phyloP scores from a whole-genome alignment of 2,113 vertebrate genomes.

The Illadopsis cleaveri region DNA sequence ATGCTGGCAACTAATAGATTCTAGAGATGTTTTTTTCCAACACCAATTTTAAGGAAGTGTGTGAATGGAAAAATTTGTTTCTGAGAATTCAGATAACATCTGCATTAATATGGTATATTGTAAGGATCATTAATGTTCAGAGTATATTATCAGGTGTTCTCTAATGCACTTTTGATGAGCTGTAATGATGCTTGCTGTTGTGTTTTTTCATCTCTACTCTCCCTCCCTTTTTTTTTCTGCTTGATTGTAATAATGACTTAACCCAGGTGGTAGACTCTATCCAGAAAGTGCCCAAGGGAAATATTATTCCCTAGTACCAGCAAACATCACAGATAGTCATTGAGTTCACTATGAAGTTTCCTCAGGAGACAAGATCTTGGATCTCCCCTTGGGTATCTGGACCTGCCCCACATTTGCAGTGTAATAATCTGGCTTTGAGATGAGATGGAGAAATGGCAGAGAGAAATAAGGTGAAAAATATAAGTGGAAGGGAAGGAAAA shows the following conservation, averaged over 20 bases:
- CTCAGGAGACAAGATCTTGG: constrained; percentile 38
- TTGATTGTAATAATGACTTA: constrained; percentile 72
- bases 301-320: constrained; percentile 73
- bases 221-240: constrained; percentile 12
- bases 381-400: constrained; percentile 45
- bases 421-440: background rate
- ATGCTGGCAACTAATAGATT: background rate
- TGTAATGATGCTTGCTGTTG: constrained; percentile 71
- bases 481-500: background rate
- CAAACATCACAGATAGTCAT: constrained; percentile 66
- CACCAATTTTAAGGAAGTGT: background rate
- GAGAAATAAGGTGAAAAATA: background rate
- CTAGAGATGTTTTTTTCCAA: background rate
- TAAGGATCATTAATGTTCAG: constrained; percentile 73
- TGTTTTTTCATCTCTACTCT: constrained; percentile 50
- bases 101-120: constrained; percentile 56
- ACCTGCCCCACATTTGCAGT: constrained; percentile 36
- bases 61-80: constrained; percentile 36
- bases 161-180: constrained; percentile 75
- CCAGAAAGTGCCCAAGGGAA: constrained; percentile 68
- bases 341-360: constrained; percentile 19
- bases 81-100: constrained; percentile 46
- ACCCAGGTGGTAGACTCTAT: constrained; percentile 74
- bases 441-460: background rate
- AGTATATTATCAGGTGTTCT: constrained; percentile 72